Percentiles rank a stretch among this genome's conserved stretches.
phyloP scores from a whole-genome alignment of 2,888 invertebrate genomes.

The Phaonia tiefii region DNA sequence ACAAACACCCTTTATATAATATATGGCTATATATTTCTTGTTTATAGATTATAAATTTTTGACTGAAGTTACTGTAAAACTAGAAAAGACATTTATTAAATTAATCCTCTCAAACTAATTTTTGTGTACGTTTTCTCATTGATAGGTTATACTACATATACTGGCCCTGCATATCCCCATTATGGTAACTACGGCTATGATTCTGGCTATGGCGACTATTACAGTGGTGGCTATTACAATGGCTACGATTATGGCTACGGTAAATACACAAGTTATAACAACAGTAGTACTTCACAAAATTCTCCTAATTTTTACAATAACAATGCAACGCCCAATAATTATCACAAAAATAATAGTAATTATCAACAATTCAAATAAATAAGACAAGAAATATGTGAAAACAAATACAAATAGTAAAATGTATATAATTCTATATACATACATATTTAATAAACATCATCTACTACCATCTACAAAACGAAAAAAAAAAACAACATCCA shows the following conservation, averaged over 20 bases:
- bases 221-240: slow-evolving; percentile 85
- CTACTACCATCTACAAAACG: slow-evolving; percentile 35
- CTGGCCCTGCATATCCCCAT: slow-evolving; percentile 85
- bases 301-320: slow-evolving; percentile 78
- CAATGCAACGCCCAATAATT: slow-evolving; percentile 73
- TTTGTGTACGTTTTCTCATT: slow-evolving; percentile 28
- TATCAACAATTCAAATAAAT: slow-evolving; percentile 76
- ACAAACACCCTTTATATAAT: no score
- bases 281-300: slow-evolving; percentile 76
- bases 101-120: slow-evolving; percentile 20
- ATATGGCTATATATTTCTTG: no score
- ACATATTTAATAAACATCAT: slow-evolving; percentile 10
- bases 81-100: background rate
- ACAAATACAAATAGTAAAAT: slow-evolving; percentile 4
- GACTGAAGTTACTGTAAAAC: no score
- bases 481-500: slow-evolving; percentile 57
- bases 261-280: slow-evolving; percentile 79
- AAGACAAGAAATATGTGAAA: slow-evolving; percentile 5
- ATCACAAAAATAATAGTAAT: slow-evolving; percentile 79
- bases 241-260: slow-evolving; percentile 86
- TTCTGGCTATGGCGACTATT: slow-evolving; percentile 87
- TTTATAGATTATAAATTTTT: no score
- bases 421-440: slow-evolving; percentile 19
- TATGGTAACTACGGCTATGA: slow-evolving; percentile 85
- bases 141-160: slow-evolving; percentile 79